Evolutionary conservation across 1,140 invertebrate species (phyloP).

Genomic region (Drosophila carrolli): DNA sequence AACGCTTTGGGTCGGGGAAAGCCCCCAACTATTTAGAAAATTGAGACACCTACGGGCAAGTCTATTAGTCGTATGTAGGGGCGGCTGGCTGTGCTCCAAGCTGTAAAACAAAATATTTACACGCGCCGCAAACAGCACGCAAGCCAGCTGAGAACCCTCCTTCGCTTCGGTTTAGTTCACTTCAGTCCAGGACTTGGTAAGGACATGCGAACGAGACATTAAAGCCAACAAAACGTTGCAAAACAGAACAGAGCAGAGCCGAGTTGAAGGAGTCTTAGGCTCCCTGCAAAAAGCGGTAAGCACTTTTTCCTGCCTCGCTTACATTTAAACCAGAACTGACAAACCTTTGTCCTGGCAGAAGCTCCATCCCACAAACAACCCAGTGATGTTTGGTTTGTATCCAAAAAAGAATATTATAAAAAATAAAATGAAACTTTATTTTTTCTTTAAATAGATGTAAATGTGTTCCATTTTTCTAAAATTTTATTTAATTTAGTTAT

Average conservation of each 20-base stretch:
- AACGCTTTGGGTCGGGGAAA: constrained; percentile 17
- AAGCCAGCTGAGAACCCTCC: constrained; percentile 46
- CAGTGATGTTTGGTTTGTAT: constrained; percentile 1
- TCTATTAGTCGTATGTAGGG: constrained; percentile 63
- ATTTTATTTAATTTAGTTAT: too few species aligned
- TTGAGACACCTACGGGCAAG: constrained; percentile 77
- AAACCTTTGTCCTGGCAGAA: constrained; percentile 40
- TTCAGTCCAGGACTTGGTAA: constrained; percentile 33
- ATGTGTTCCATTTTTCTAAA: too few species aligned
- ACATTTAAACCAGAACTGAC: constrained; percentile 34
- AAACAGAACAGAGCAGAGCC: background rate
- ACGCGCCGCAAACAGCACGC: constrained; percentile 68
- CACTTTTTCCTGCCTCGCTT: constrained; percentile 35
- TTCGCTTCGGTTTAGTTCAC: constrained; percentile 1
- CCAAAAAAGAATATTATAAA: background rate
- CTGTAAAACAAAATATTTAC: constrained; percentile 83
- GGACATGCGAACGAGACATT: constrained; percentile 80
- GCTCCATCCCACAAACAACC: constrained; percentile 6
- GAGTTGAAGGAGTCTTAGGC: constrained; percentile 37
- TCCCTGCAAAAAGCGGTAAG: constrained; percentile 14
- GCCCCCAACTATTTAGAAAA: constrained; percentile 75
- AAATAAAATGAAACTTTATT: too few species aligned
- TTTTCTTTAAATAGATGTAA: too few species aligned
- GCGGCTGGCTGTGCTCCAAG: constrained; percentile 51
- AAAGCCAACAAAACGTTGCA: constrained; percentile 62